Percentiles rank a stretch among this genome's conserved stretches.
phyloP scores from a whole-genome alignment of 2,888 invertebrate species.

The Aleiodes leptofemur region DNA sequence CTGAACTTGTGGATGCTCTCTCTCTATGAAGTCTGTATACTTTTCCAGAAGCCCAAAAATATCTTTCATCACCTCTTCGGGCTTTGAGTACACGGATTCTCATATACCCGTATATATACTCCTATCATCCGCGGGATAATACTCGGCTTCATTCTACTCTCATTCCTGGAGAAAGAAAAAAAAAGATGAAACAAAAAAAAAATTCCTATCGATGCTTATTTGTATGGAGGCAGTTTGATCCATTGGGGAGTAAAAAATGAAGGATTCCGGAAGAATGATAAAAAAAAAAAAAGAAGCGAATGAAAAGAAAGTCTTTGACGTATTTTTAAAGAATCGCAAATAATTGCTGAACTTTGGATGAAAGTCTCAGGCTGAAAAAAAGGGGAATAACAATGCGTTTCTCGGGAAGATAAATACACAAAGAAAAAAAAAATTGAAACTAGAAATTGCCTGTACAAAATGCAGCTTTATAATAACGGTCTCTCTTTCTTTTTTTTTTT shows the following conservation, averaged over 20 bases:
- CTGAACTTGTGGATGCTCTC: constrained; percentile 2
- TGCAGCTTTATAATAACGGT: constrained; percentile 39
- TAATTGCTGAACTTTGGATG: constrained; percentile 55
- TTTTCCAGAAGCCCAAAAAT: constrained; percentile 1
- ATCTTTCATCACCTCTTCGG: constrained; percentile 7
- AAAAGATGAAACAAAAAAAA: background rate
- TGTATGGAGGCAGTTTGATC: background rate
- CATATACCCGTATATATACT: background rate
- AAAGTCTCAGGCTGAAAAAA: constrained; percentile 48
- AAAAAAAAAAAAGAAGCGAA: constrained; percentile 34
- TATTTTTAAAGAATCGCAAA: constrained; percentile 47
- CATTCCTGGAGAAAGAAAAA: background rate
- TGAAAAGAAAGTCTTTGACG: constrained; percentile 43
- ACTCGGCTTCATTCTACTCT: too few species aligned
- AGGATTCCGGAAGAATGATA: background rate
- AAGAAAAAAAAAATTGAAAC: constrained; percentile 31
- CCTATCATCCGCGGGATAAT: too few species aligned
- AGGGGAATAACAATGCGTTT: constrained; percentile 51
- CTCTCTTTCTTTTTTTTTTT: constrained; percentile 4
- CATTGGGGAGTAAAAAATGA: background rate
- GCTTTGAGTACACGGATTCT: background rate
- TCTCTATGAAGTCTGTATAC: constrained; percentile 5
- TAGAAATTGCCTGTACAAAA: constrained; percentile 6
- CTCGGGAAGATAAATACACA: constrained; percentile 40
- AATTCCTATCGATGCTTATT: constrained; percentile 13